Conservation (phyloP, 2,113 vertebrate genomes). For the Aviceda subcristata region DNA sequence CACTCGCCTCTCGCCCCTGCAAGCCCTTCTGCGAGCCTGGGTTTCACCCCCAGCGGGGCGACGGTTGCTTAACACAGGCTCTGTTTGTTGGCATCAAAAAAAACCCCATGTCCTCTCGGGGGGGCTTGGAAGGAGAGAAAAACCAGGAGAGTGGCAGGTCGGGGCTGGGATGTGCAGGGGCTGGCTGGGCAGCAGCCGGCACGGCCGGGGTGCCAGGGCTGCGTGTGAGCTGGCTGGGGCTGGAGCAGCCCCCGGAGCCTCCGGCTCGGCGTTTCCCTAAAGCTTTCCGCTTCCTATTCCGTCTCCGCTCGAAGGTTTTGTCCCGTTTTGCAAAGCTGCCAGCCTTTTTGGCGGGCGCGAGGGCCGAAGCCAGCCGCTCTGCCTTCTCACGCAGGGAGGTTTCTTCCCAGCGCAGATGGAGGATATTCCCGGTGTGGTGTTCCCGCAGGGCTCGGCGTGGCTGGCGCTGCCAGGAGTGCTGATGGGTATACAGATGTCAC, state of each 20-base stretch:
- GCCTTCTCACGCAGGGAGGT: background rate
- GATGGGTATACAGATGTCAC: accelerated
- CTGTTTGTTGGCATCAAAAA: background rate
- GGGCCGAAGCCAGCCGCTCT: background rate
- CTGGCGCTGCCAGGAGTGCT: accelerated
- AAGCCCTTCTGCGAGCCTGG: background rate
- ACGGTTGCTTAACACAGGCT: background rate
- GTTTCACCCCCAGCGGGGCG: background rate
- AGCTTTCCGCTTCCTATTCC: background rate
- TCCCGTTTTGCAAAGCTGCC: background rate
- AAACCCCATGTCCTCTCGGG: accelerated
- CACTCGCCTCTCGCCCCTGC: background rate
- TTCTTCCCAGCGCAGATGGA: background rate
- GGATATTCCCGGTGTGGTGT: background rate
- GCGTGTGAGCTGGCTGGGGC: accelerated
- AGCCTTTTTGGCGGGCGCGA: accelerated
- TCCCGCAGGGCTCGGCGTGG: background rate
- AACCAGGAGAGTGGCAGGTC: accelerated
- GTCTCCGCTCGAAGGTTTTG: background rate
- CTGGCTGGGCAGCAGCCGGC: background rate
- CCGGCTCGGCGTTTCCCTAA: background rate
- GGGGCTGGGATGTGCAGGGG: background rate
- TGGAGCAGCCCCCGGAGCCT: background rate
- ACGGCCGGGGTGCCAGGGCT: background rate
- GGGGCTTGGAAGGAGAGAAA: background rate